These are phyloP conservation scores for Drosophila prostipennis DNA, from an alignment of 2,888 invertebrate genomes.

Conservation along the genomic window DNA sequence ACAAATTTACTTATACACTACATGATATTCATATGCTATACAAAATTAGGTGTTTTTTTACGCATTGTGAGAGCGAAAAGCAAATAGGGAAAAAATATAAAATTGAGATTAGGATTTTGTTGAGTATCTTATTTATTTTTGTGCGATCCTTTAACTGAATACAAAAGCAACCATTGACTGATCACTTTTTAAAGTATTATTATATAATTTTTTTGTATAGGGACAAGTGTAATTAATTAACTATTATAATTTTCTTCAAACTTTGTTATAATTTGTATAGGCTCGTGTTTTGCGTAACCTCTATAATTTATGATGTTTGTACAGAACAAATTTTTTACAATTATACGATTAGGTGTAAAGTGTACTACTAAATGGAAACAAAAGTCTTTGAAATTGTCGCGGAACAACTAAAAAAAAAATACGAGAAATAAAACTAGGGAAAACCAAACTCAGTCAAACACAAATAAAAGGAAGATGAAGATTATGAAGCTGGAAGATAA, in stretches of 20 bases:
- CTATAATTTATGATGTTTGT: constrained; percentile 51
- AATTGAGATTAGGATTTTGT: constrained; percentile 66
- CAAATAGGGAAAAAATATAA: constrained; percentile 20
- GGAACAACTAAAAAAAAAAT: constrained; percentile 58
- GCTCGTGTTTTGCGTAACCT: constrained; percentile 26
- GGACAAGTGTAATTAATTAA: constrained; percentile 57
- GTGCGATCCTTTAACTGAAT: constrained; percentile 58
- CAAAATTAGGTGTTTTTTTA: constrained; percentile 42
- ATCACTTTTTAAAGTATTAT: constrained; percentile 76
- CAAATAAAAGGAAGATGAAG: constrained; percentile 18
- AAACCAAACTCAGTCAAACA: constrained; percentile 46
- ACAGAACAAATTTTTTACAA: constrained; percentile 66
- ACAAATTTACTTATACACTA: constrained; percentile 69
- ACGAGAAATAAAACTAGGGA: constrained; percentile 27
- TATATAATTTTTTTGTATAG: constrained; percentile 69
- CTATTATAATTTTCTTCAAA: constrained; percentile 29
- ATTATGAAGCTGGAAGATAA: constrained; percentile 37
- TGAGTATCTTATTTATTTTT: constrained; percentile 65
- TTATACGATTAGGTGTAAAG: constrained; percentile 72
- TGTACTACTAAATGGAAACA: constrained; percentile 64
- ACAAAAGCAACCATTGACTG: constrained; percentile 70
- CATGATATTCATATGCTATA: constrained; percentile 50
- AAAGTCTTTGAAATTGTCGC: constrained; percentile 76
- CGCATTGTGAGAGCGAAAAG: constrained; percentile 11
- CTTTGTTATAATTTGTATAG: constrained; percentile 43